Base-by-base conservation (phyloP, 2,797 vertebrate species). In the Notolabrus celidotus region DNA sequence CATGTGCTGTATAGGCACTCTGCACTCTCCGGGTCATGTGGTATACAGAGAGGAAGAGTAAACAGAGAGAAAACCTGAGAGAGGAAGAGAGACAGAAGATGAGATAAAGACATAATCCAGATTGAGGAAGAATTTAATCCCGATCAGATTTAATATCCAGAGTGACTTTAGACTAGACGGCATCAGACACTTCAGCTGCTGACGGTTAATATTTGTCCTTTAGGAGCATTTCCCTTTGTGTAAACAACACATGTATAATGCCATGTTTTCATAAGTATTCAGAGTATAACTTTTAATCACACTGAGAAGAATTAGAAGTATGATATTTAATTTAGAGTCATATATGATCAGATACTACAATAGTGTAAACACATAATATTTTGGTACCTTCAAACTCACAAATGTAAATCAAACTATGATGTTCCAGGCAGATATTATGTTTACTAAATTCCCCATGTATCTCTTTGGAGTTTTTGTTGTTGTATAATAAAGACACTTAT, bases 71-170 rank as follows among this genome's bases (percentile, higher is more conserved):
- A 19, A 29, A 34, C 51, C 4, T 23, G 17, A 53, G n/a, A 42
- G 3, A 54, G 1, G 16, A 39, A 20, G 16, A 46, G 29, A 20
- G 51, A 60, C 47, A 56, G 39, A 53, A 49, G 34, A 22, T 60
- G 14, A 59, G 69, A 80, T 33, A 23, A 38, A 69, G 43, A 53
- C 56, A 46, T 73, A 74, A 78, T 81, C 69, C 74, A 76, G 68
- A 80, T 55, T 39, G 53, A 56, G 31, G 49, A 65, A 33, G 68
- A 66, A 45, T 51, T 70, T 77, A 82, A 83, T 82, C 77, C 83
- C 74, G 67, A 76, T 83, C 50, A 59, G 27, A 86, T 56, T 49
- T 68, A 85, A 66, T 70, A 78, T 70, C 58, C 51, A 53, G 49
- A 70, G 62, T 53, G 60, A 74, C 5, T 59, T 16, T 11, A 59